Percentiles rank a stretch among this genome's conserved stretches.
Evolutionary conservation across 2,888 invertebrate species (phyloP).

Genomic region (Branchellion lobata): DNA sequence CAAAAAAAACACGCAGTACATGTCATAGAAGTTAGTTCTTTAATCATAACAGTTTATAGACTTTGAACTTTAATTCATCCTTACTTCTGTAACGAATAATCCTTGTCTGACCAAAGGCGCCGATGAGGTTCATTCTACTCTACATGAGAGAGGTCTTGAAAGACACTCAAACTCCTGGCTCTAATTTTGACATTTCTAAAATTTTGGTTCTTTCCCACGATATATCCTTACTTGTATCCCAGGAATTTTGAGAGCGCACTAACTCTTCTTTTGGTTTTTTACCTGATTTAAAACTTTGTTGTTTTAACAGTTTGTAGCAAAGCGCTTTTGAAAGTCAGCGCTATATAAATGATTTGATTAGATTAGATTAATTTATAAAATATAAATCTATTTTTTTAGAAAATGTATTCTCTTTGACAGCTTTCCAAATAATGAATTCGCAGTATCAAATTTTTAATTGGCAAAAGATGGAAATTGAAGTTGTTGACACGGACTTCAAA

Average conservation of each 20-base stretch:
- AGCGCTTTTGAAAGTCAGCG: no score
- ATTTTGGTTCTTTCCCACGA: slow-evolving; percentile 19
- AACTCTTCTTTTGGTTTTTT: no score
- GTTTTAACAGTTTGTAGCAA: no score
- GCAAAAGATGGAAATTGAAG: slow-evolving; percentile 38
- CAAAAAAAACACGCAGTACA: slow-evolving; percentile 30
- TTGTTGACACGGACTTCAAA: slow-evolving; percentile 32
- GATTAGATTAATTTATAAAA: no score
- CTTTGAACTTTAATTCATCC: no score
- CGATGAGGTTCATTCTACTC: slow-evolving; percentile 12
- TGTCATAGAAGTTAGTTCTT: slow-evolving; percentile 12
- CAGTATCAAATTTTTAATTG: slow-evolving; percentile 23
- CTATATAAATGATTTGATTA: no score
- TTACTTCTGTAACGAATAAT: background rate
- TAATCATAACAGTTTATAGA: no score
- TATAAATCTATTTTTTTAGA: no score
- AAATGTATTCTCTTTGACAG: no score
- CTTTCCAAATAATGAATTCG: no score
- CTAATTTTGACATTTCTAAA: slow-evolving; percentile 39
- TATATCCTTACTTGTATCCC: slow-evolving; percentile 26
- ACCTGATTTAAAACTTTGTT: no score
- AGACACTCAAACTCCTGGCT: background rate
- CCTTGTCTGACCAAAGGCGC: background rate
- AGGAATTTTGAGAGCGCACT: no score
- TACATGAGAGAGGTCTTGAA: slow-evolving; percentile 32